Evolutionary conservation across 2,113 vertebrate species (phyloP).

Genomic region (Anguilla japonica): DNA sequence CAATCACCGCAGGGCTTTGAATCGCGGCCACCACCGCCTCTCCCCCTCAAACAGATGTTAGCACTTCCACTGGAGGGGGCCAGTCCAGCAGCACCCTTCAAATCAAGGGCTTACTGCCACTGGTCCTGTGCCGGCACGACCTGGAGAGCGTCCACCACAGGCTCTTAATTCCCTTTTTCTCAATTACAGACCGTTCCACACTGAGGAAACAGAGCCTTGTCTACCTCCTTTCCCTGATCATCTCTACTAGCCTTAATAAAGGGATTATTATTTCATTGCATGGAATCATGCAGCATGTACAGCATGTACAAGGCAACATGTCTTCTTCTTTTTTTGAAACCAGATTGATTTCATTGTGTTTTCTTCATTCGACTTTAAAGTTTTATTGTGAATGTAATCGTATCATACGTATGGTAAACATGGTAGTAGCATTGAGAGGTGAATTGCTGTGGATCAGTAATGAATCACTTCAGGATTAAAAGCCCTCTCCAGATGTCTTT

Average conservation of each 20-base stretch:
- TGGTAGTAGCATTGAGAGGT: slow-evolving; percentile 4
- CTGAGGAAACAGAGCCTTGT: slow-evolving; percentile 44
- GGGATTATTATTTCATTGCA: slow-evolving; percentile 39
- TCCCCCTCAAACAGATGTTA: slow-evolving; percentile 19
- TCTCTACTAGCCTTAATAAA: slow-evolving; percentile 14
- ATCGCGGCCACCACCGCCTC: slow-evolving; percentile 7
- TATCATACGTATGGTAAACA: background rate
- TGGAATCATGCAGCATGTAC: slow-evolving; percentile 40
- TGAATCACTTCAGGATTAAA: background rate
- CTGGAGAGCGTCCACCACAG: slow-evolving; percentile 29
- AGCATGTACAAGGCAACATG: slow-evolving; percentile 21
- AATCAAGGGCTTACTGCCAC: background rate
- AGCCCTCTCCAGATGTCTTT: slow-evolving; percentile 36
- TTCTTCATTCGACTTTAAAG: slow-evolving; percentile 34
- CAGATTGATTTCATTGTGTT: slow-evolving; percentile 20
- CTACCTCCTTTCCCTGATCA: slow-evolving; percentile 24
- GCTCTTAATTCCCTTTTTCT: slow-evolving; percentile 29
- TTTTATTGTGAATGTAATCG: slow-evolving; percentile 29
- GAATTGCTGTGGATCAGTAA: slow-evolving; percentile 10
- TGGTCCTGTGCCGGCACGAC: background rate
- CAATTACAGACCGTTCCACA: slow-evolving; percentile 46
- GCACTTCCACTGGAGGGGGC: background rate
- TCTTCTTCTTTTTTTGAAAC: slow-evolving; percentile 21
- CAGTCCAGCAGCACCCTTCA: background rate
- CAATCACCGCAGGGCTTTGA: slow-evolving; percentile 16